A percentile compares a stretch with the other conserved stretches of the same genome.
These are phyloP conservation scores for Tyria jacobaeae DNA, from an alignment of 2,888 invertebrate species.

Conservation along the genomic window DNA sequence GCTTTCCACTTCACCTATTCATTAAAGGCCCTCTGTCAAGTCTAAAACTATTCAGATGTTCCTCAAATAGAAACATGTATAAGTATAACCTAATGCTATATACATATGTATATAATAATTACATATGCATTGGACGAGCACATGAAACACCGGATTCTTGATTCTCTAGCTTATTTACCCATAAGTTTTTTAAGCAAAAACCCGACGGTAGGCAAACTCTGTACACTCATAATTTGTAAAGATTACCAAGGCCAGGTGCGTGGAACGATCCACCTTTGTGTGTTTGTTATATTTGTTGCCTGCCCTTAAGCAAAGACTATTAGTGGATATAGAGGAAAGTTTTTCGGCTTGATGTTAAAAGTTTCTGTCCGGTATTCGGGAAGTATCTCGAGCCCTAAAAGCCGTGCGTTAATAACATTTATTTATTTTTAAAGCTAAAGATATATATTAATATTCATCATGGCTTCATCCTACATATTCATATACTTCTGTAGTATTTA, in stretches of 20 bases:
- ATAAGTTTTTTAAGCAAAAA: slow-evolving; percentile 21
- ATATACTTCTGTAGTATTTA: background rate
- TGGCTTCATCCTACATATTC: background rate
- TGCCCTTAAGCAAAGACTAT: slow-evolving; percentile 40
- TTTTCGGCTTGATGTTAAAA: slow-evolving; percentile 5
- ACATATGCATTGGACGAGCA: too few species aligned
- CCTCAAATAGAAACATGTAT: too few species aligned
- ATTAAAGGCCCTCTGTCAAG: too few species aligned
- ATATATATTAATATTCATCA: background rate
- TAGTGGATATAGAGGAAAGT: slow-evolving; percentile 16
- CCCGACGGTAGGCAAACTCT: slow-evolving; percentile 24
- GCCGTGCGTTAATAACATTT: background rate
- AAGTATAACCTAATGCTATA: too few species aligned
- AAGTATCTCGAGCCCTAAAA: background rate
- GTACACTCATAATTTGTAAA: slow-evolving; percentile 52
- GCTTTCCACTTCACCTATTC: too few species aligned
- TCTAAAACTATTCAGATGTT: too few species aligned
- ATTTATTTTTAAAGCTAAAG: background rate
- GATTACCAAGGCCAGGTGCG: slow-evolving; percentile 52
- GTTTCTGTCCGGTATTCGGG: slow-evolving; percentile 4
- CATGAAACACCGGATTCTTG: background rate
- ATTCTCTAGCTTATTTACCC: slow-evolving; percentile 13
- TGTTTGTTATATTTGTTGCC: slow-evolving; percentile 43
- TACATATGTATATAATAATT: too few species aligned
- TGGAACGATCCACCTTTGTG: slow-evolving; percentile 42